These are phyloP conservation scores for Malacoctenus gilli DNA, from an alignment of 2,797 vertebrate species.

Conservation along the genomic window DNA sequence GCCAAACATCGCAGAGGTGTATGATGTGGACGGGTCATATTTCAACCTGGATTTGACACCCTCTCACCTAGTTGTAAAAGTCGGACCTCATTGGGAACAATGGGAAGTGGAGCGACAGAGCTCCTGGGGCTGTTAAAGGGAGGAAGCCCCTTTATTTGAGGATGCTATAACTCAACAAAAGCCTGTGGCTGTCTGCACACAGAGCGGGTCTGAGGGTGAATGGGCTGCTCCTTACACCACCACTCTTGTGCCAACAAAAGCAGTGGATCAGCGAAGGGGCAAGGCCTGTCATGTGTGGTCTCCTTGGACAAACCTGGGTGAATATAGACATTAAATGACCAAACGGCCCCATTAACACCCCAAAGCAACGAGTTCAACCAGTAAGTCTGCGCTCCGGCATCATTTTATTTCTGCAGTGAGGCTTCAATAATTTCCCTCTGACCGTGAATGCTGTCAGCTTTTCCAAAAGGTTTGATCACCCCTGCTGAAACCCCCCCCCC, in stretches of 20 bases:
- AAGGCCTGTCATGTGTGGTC: slow-evolving; percentile 69
- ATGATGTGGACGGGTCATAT: slow-evolving; percentile 58
- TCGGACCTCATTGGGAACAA: slow-evolving; percentile 80
- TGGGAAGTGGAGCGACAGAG: slow-evolving; percentile 71
- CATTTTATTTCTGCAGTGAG: slow-evolving; percentile 9
- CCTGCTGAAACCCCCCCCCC: slow-evolving; percentile 18
- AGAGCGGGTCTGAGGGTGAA: slow-evolving; percentile 68
- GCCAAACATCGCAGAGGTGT: slow-evolving; percentile 54
- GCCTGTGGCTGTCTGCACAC: slow-evolving; percentile 78
- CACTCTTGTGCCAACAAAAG: slow-evolving; percentile 68
- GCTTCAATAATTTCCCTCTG: not conserved
- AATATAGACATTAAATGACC: slow-evolving; percentile 37
- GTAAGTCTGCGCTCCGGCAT: not conserved
- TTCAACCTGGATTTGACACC: slow-evolving; percentile 75
- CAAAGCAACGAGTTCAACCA: slow-evolving; percentile 19
- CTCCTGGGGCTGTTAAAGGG: slow-evolving; percentile 78
- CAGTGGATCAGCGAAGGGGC: slow-evolving; percentile 53
- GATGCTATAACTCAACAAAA: slow-evolving; percentile 83
- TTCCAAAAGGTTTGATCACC: slow-evolving; percentile 30
- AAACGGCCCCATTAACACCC: slow-evolving; percentile 30
- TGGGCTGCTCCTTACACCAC: slow-evolving; percentile 68
- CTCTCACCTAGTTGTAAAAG: slow-evolving; percentile 82
- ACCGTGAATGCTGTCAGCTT: not conserved
- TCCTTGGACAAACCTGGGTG: slow-evolving; percentile 34
- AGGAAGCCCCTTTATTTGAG: slow-evolving; percentile 83